Conservation (phyloP, 2,888 invertebrate genomes). For the Pseudoips prasinana region DNA sequence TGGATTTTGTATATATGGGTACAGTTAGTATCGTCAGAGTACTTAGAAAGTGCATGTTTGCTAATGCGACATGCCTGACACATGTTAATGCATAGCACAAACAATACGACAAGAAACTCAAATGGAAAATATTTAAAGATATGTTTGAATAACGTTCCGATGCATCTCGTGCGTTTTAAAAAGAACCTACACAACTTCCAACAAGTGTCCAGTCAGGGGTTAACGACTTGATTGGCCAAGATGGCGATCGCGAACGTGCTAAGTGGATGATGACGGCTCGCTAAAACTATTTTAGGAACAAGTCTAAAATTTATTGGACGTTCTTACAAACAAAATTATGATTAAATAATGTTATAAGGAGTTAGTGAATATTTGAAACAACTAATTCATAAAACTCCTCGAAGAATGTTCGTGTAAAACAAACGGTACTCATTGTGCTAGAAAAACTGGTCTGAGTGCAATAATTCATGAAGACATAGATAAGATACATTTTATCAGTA, state of each 20-base stretch:
- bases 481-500: conserved; percentile 57
- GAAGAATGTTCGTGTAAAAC: too few relatives aligned
- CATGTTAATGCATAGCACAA: conserved; percentile 24
- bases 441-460: too few relatives aligned
- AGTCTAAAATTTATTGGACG: conserved; percentile 20
- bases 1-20: conserved; percentile 42
- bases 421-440: too few relatives aligned
- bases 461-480: conserved; percentile 21
- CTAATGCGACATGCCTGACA: conserved; percentile 31
- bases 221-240: conserved; percentile 75
- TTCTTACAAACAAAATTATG: conserved; percentile 10
- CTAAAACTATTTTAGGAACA: conserved; percentile 49
- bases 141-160: conserved; percentile 7
- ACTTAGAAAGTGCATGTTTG: conserved; percentile 41
- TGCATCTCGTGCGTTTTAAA: conserved; percentile 5
- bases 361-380: conserved; percentile 12
- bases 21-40: conserved; percentile 48
- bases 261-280: conserved; percentile 71
- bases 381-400: too few relatives aligned
- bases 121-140: not conserved
- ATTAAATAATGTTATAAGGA: conserved; percentile 3
- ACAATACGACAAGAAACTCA: conserved; percentile 5
- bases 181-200: conserved; percentile 14
- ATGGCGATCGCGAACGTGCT: conserved; percentile 71
- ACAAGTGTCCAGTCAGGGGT: conserved; percentile 51